Evolutionary conservation across 2,113 vertebrate genomes (phyloP).

Genomic region (Gyps fulvus): DNA sequence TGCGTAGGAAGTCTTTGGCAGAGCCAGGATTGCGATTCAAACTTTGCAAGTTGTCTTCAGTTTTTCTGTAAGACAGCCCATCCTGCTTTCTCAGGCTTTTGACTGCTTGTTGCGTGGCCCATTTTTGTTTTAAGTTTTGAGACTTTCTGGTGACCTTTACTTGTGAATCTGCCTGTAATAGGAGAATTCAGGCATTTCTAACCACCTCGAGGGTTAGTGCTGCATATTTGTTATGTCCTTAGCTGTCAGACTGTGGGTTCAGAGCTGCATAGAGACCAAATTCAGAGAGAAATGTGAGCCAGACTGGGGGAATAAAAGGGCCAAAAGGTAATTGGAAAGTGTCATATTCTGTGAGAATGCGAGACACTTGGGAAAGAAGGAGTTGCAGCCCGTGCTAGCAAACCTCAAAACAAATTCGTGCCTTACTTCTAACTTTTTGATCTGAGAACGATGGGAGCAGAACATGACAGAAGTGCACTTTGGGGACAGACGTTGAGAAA

Average conservation of each 20-base stretch:
- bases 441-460: not conserved
- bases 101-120: not conserved
- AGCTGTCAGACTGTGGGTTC: constrained; percentile 23
- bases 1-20: not conserved
- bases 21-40: not conserved
- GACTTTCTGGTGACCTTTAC: constrained; percentile 13
- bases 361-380: not conserved
- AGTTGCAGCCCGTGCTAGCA: not conserved
- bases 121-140: not conserved
- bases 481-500: constrained; percentile 7
- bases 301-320: constrained; percentile 13
- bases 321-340: constrained; percentile 60
- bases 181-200: not conserved
- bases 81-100: not conserved
- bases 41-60: not conserved
- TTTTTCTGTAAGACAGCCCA: not conserved
- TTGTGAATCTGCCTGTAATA: not conserved
- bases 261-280: not conserved
- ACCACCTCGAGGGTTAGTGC: not conserved
- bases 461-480: not conserved
- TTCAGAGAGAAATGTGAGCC: constrained; percentile 24
- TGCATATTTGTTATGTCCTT: not conserved
- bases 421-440: not conserved
- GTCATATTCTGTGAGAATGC: not conserved
- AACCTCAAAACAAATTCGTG: not conserved